Evolutionary conservation across 2,113 vertebrate genomes (phyloP).

Genomic region (Irena cyanogastra): DNA sequence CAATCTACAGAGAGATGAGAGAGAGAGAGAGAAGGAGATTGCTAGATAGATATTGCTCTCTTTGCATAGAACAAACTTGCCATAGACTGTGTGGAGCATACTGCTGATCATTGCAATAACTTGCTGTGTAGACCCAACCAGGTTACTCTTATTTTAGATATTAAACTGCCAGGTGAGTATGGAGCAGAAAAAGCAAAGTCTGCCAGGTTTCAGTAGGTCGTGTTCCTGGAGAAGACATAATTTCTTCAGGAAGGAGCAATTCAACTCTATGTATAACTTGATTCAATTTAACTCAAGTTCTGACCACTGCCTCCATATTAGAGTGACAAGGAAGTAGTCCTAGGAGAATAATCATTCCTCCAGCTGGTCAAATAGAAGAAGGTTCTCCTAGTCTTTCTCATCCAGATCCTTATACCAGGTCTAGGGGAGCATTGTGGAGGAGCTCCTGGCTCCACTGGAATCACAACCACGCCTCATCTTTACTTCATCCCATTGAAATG

Average conservation of each 20-base stretch:
- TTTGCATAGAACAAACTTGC: background rate
- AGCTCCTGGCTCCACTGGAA: background rate
- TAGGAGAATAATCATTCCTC: background rate
- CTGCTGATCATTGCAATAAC: background rate
- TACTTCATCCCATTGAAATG: background rate
- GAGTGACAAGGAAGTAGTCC: background rate
- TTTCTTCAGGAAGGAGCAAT: background rate
- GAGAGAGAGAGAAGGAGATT: too few species aligned
- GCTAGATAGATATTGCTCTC: background rate
- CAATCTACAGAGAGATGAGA: background rate
- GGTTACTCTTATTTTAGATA: background rate
- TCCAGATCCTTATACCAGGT: background rate
- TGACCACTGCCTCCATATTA: background rate
- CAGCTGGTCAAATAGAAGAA: background rate
- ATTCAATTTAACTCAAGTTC: background rate
- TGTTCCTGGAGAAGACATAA: background rate
- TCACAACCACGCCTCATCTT: background rate
- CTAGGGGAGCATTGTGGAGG: background rate
- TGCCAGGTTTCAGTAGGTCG: background rate
- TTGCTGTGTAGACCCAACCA: background rate
- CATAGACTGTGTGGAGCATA: background rate
- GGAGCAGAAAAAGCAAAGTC: background rate
- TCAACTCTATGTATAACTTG: background rate
- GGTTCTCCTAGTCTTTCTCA: background rate
- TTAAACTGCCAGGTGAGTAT: background rate